These are phyloP conservation scores for Chirona hameri DNA, from an alignment of 2,888 invertebrate species.

Conservation along the genomic window DNA sequence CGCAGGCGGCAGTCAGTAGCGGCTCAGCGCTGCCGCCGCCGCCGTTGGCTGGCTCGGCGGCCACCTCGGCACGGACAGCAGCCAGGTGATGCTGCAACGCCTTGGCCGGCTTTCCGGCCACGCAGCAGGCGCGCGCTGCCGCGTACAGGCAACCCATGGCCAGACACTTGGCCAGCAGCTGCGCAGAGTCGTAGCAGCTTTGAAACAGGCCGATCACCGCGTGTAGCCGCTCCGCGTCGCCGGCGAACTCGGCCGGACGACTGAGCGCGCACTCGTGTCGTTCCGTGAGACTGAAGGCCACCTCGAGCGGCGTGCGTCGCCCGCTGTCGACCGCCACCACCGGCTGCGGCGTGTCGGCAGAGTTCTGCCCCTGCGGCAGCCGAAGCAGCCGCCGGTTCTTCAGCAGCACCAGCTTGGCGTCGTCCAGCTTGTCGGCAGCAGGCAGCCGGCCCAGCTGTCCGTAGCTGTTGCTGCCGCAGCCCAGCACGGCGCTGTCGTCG, in stretches of 20 bases:
- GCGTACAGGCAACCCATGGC: conserved; percentile 7
- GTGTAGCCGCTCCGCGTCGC: conserved; percentile 3
- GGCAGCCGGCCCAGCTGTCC: conserved; percentile 66
- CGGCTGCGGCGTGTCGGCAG: neutral
- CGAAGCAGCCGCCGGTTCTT: conserved; percentile 49
- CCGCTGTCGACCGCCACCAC: neutral
- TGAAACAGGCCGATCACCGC: neutral
- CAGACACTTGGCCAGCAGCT: conserved; percentile 22
- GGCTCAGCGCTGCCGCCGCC: neutral
- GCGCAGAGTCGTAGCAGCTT: neutral
- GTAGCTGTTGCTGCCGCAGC: conserved; percentile 63
- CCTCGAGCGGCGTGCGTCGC: neutral
- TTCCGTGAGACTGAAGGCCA: neutral
- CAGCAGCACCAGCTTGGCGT: conserved; percentile 60
- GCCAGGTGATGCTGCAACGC: conserved; percentile 8
- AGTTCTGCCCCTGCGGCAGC: conserved; percentile 26
- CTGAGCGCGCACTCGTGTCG: neutral
- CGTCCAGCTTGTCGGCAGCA: conserved; percentile 56
- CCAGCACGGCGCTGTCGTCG: conserved; percentile 62
- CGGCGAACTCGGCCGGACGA: neutral
- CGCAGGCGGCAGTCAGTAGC: neutral
- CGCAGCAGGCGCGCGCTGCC: conserved; percentile 5
- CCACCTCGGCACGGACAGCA: neutral
- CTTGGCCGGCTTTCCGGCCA: neutral
- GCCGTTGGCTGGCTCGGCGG: neutral